Percentiles rank a stretch among this genome's conserved stretches.
Evolutionary conservation across 2,888 invertebrate species (phyloP).

Genomic region (Sinotaia quadrata): DNA sequence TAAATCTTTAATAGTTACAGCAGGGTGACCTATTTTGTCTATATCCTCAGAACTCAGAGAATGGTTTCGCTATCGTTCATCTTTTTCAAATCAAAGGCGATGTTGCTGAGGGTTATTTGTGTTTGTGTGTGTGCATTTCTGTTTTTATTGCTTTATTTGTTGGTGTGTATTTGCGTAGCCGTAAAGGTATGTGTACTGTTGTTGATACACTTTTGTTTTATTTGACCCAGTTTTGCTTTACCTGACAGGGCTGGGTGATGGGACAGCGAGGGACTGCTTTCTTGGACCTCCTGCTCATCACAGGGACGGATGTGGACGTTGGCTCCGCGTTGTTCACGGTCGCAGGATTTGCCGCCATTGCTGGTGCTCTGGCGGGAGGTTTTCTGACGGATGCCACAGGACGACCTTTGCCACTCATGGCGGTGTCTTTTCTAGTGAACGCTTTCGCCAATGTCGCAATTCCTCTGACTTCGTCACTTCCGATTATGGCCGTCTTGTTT

Average conservation of each 20-base stretch:
- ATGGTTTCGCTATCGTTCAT: too few relatives aligned
- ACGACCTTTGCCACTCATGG: neutral
- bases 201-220: neutral
- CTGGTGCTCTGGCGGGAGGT: conserved; percentile 4
- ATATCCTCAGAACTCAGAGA: too few relatives aligned
- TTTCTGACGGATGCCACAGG: neutral
- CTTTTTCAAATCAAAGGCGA: too few relatives aligned
- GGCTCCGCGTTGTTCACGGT: conserved; percentile 12
- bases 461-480: conserved; percentile 1
- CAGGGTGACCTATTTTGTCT: too few relatives aligned
- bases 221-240: neutral
- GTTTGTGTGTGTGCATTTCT: too few relatives aligned
- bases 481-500: conserved; percentile 7
- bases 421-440: conserved; percentile 1
- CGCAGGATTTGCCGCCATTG: conserved; percentile 14
- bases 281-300: conserved; percentile 18
- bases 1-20: too few relatives aligned
- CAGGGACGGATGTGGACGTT: neutral
- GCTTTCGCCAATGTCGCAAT: neutral
- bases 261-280: conserved; percentile 18
- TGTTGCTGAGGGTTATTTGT: too few relatives aligned
- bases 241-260: conserved; percentile 13
- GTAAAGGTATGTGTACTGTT: neutral
- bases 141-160: neutral
- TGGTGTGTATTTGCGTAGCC: neutral